phyloP scores from a whole-genome alignment of 1,140 invertebrate genomes.

The Latrodectus geometricus region DNA sequence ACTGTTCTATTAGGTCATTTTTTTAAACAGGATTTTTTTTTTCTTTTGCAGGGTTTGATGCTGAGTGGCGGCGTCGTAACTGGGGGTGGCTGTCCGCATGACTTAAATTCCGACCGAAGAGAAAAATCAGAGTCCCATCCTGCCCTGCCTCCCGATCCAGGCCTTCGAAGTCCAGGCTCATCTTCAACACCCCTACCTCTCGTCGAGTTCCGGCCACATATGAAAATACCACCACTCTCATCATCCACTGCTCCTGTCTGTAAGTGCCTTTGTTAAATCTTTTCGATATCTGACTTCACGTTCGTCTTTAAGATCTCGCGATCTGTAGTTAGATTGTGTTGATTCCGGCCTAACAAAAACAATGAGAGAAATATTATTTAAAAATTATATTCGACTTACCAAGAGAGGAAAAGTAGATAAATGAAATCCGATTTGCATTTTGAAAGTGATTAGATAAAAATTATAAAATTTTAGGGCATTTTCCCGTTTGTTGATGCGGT shows the following conservation, averaged over 20 bases:
- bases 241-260: background rate
- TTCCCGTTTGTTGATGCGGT: too few relatives aligned
- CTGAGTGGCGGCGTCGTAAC: constrained; percentile 23
- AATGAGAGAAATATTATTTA: too few relatives aligned
- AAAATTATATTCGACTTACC: too few relatives aligned
- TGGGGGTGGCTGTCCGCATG: constrained; percentile 17
- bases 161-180: constrained; percentile 24
- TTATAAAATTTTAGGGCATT: too few relatives aligned
- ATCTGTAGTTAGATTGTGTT: too few relatives aligned
- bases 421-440: too few relatives aligned
- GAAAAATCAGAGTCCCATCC: constrained; percentile 4
- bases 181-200: constrained; percentile 31
- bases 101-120: constrained; percentile 32
- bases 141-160: constrained; percentile 24
- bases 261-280: background rate
- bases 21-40: background rate
- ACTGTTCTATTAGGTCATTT: background rate
- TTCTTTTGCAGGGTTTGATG: constrained; percentile 9
- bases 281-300: too few relatives aligned
- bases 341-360: too few relatives aligned
- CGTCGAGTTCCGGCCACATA: constrained; percentile 29
- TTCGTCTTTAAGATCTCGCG: too few relatives aligned
- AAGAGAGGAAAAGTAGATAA: too few relatives aligned
- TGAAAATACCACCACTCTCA: constrained; percentile 1
- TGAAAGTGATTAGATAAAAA: too few relatives aligned